These are phyloP conservation scores for Champsocephalus gunnari DNA, from an alignment of 2,797 vertebrate genomes.

Conservation along the genomic window DNA sequence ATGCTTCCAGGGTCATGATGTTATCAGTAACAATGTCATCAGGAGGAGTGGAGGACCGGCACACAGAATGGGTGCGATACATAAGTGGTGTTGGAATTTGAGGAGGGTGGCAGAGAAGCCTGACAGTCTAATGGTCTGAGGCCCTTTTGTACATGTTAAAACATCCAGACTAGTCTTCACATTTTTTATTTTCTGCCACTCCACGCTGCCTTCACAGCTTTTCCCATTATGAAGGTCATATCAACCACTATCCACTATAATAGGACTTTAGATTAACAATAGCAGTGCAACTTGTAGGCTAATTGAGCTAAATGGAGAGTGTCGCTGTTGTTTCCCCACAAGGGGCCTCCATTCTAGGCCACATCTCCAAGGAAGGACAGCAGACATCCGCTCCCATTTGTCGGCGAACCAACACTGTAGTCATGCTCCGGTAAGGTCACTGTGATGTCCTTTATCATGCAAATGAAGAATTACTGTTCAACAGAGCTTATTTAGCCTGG, in stretches of 20 bases:
- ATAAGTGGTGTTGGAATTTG: conserved; percentile 4
- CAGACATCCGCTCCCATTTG: conserved; percentile 51
- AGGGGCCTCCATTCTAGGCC: conserved; percentile 66
- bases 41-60: not conserved
- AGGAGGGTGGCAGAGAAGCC: not conserved
- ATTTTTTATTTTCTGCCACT: conserved; percentile 11
- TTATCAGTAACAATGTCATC: conserved; percentile 30
- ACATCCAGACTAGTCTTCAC: not conserved
- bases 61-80: conserved; percentile 4
- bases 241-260: conserved; percentile 30
- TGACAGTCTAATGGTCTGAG: not conserved
- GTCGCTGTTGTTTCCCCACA: conserved; percentile 36
- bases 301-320: conserved; percentile 69
- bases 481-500: conserved; percentile 23
- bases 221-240: conserved; percentile 43
- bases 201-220: not conserved
- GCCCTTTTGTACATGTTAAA: not conserved
- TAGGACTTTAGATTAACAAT: conserved; percentile 37
- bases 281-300: conserved; percentile 57
- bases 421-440: conserved; percentile 30
- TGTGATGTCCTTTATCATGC: conserved; percentile 22
- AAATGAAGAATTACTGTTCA: conserved; percentile 15
- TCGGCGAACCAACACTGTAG: conserved; percentile 18
- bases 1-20: conserved; percentile 27
- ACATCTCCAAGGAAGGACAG: conserved; percentile 65